Percentiles rank a stretch among this genome's conserved stretches.
phyloP scores from a whole-genome alignment of 2,888 invertebrate species.

The Pyrgus malvae region DNA sequence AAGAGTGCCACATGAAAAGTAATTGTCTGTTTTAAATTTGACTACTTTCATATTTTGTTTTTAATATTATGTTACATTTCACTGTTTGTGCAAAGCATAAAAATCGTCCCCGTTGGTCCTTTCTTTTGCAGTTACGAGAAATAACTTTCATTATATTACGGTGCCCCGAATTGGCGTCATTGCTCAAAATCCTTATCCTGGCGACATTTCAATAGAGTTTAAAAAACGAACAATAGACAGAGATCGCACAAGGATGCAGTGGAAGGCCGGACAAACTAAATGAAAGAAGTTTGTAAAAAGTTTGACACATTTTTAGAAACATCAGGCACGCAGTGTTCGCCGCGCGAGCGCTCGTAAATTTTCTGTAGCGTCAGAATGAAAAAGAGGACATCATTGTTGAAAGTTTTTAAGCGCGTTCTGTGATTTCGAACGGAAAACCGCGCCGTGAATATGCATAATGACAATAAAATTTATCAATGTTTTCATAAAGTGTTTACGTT shows the following conservation, averaged over 20 bases:
- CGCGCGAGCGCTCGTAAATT: conserved; percentile 75
- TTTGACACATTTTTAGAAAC: conserved; percentile 82
- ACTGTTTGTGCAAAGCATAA: background rate
- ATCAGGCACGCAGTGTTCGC: conserved; percentile 76
- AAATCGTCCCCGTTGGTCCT: background rate
- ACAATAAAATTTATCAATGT: conserved; percentile 42
- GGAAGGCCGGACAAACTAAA: conserved; percentile 76
- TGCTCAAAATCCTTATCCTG: conserved; percentile 62
- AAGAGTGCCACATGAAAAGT: too few species aligned
- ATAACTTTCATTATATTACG: conserved; percentile 64
- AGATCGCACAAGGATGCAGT: conserved; percentile 66
- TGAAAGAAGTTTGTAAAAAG: conserved; percentile 81
- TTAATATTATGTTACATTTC: background rate
- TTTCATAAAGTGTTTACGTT: conserved; percentile 26
- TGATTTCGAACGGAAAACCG: conserved; percentile 57
- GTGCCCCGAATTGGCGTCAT: conserved; percentile 60
- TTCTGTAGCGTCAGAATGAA: conserved; percentile 78
- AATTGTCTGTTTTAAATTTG: background rate
- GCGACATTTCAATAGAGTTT: conserved; percentile 74
- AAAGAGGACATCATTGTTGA: conserved; percentile 79
- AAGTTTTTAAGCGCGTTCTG: conserved; percentile 69
- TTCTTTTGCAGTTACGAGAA: conserved; percentile 12
- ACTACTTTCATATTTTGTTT: background rate
- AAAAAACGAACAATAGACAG: conserved; percentile 77
- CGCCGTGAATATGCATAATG: conserved; percentile 53